Conservation (phyloP, 92 coral and sea anemone species). For the Zoanthus sociatus region DNA sequence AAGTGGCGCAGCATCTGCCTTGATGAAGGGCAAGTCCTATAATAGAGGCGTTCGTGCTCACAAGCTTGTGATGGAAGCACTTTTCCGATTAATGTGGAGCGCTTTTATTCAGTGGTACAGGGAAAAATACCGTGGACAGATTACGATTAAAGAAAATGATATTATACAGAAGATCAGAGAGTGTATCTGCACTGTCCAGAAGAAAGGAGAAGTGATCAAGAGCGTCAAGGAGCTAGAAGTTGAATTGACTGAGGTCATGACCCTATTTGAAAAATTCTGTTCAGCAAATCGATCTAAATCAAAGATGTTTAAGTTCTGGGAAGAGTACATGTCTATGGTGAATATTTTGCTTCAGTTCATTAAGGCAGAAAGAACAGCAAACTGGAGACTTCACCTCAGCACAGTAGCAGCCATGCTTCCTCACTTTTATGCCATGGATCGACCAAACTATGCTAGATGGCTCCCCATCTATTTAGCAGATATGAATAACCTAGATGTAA, state of each 20-base stretch:
- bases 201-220: background rate
- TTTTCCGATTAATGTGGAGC: conserved; percentile 54
- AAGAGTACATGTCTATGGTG: conserved; percentile 57
- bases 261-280: background rate
- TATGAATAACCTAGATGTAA: conserved; percentile 45
- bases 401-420: conserved; percentile 55
- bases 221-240: conserved; percentile 10
- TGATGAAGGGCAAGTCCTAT: conserved; percentile 54
- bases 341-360: conserved; percentile 47
- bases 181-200: background rate
- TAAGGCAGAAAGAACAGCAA: conserved; percentile 65
- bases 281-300: conserved; percentile 46
- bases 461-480: conserved; percentile 61
- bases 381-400: conserved; percentile 63
- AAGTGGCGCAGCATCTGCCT: conserved; percentile 3
- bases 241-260: conserved; percentile 5
- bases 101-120: conserved; percentile 46
- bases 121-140: background rate
- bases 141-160: too few species aligned
- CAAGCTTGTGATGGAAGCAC: conserved; percentile 56
- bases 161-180: too few species aligned
- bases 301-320: conserved; percentile 61
- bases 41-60: conserved; percentile 59
- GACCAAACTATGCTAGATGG: conserved; percentile 63
- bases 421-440: conserved; percentile 66